Evolutionary conservation across 2,797 vertebrate species (phyloP).

Genomic region (Neosilurus hyrtlii): DNA sequence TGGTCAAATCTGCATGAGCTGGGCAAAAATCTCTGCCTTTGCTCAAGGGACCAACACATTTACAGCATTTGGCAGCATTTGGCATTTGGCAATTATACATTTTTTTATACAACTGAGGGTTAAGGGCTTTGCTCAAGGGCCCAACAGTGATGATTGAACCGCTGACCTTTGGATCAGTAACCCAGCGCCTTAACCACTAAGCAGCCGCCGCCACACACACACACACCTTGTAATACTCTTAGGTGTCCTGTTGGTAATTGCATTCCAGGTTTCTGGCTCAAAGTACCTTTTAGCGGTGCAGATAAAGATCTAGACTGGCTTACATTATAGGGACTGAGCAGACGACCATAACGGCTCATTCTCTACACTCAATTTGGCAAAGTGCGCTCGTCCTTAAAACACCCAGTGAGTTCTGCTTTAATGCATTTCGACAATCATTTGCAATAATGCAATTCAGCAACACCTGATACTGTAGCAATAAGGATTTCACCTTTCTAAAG

Average conservation of each 20-base stretch:
- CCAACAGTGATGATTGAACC: too few relatives aligned
- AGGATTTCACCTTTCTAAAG: not conserved
- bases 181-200: too few relatives aligned
- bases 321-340: not conserved
- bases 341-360: not conserved
- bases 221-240: constrained; percentile 45
- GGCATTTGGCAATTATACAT: too few relatives aligned
- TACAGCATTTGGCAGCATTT: too few relatives aligned
- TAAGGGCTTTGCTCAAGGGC: too few relatives aligned
- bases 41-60: constrained; percentile 19
- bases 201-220: not conserved
- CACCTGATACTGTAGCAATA: not conserved
- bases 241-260: constrained; percentile 70
- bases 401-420: not conserved
- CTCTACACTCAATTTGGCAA: not conserved
- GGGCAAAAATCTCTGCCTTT: constrained; percentile 24
- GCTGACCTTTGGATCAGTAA: too few relatives aligned
- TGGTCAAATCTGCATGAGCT: constrained; percentile 3
- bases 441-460: not conserved
- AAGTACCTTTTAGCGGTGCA: constrained; percentile 44
- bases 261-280: constrained; percentile 68
- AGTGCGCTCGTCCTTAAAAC: not conserved
- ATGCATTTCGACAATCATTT: not conserved
- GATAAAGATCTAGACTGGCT: constrained; percentile 27
- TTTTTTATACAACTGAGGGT: too few relatives aligned